Conservation (phyloP, 2,797 vertebrate species). For the Lycodopsis pacificus region DNA sequence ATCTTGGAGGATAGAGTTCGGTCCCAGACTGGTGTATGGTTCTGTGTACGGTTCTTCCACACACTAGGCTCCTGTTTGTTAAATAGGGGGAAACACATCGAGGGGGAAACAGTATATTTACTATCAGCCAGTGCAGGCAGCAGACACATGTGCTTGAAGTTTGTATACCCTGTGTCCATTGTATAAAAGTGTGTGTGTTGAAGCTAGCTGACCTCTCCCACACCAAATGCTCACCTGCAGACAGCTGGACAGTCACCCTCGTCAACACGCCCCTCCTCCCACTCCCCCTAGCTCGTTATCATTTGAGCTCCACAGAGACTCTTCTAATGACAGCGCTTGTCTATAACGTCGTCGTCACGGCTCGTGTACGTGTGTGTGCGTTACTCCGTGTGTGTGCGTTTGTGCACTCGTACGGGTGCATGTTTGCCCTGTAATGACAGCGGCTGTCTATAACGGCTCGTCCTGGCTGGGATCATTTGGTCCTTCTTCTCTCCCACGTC, state of each 20-base stretch:
- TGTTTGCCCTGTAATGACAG: constrained; percentile 93
- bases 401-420: constrained; percentile 58
- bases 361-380: constrained; percentile 42
- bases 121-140: neutral
- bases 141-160: neutral
- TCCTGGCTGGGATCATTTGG: constrained; percentile 97
- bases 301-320: constrained; percentile 91
- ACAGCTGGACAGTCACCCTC: constrained; percentile 71
- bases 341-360: constrained; percentile 92
- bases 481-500: constrained; percentile 69
- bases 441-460: constrained; percentile 95
- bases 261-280: constrained; percentile 35
- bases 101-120: too few species aligned
- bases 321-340: constrained; percentile 95
- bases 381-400: constrained; percentile 30
- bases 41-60: too few species aligned
- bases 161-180: neutral
- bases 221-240: constrained; percentile 73
- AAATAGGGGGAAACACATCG: too few species aligned
- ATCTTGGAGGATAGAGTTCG: too few species aligned
- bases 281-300: constrained; percentile 70
- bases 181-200: constrained; percentile 14
- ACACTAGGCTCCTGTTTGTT: too few species aligned
- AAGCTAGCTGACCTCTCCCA: constrained; percentile 69
- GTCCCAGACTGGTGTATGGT: too few species aligned